A percentile compares a stretch with the other conserved stretches of the same genome.
These are phyloP conservation scores for Lasius fuliginosus DNA, from an alignment of 2,888 invertebrate genomes.

Conservation along the genomic window DNA sequence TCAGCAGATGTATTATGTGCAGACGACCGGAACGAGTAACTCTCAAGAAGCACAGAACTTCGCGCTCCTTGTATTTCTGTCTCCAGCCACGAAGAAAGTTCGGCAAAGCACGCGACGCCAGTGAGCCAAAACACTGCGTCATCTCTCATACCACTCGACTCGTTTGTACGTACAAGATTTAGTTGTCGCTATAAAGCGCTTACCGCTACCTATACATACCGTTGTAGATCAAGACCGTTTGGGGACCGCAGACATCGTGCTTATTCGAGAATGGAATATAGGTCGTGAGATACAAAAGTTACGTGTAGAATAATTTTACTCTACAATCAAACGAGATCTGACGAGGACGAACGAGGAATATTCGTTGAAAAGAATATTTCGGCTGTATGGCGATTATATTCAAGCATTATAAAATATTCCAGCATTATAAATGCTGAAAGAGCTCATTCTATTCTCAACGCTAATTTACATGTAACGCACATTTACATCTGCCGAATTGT, in stretches of 20 bases:
- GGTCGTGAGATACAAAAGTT: constrained; percentile 24
- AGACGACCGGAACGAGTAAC: constrained; percentile 23
- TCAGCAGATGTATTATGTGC: constrained; percentile 23
- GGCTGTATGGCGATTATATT: neutral
- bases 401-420: too few relatives aligned
- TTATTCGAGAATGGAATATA: constrained; percentile 45
- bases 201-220: constrained; percentile 67
- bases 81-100: constrained; percentile 62
- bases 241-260: constrained; percentile 52
- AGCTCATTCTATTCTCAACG: neutral
- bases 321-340: neutral
- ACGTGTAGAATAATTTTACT: constrained; percentile 8
- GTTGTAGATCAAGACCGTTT: constrained; percentile 55
- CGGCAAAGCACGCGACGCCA: constrained; percentile 47
- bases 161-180: constrained; percentile 62
- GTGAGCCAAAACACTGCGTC: constrained; percentile 40
- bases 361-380: constrained; percentile 15
- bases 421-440: neutral
- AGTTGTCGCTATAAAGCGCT: constrained; percentile 69
- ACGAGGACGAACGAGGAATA: neutral
- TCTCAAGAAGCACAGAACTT: constrained; percentile 15
- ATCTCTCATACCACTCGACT: constrained; percentile 34
- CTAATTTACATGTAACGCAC: neutral
- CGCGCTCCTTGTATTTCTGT: constrained; percentile 28
- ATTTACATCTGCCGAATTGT: neutral